These are phyloP conservation scores for Necrosyrtes monachus DNA, from an alignment of 2,797 vertebrate species.

Conservation along the genomic window DNA sequence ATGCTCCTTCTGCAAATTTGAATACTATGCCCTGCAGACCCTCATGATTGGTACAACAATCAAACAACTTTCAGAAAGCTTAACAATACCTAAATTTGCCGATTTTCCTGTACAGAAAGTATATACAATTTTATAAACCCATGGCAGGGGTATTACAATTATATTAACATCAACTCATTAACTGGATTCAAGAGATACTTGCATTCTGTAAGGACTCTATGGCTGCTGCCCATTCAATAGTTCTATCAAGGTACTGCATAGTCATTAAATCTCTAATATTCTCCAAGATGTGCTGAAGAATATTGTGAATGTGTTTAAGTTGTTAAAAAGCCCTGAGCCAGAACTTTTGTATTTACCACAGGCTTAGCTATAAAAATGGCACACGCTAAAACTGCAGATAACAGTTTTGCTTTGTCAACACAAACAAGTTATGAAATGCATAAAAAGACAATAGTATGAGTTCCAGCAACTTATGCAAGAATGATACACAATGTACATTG, in stretches of 20 bases:
- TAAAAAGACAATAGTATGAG: slow-evolving; percentile 20
- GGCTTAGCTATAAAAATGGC: slow-evolving; percentile 56
- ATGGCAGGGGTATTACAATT: background rate
- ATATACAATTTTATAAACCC: slow-evolving; percentile 24
- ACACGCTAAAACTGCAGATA: background rate
- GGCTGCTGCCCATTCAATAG: slow-evolving; percentile 60
- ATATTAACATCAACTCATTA: background rate
- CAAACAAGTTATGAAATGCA: slow-evolving; percentile 25
- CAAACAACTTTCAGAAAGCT: slow-evolving; percentile 15
- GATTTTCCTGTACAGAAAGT: slow-evolving; percentile 49
- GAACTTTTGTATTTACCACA: slow-evolving; percentile 66
- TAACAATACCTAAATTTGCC: background rate
- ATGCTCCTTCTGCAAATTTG: background rate
- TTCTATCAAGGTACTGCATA: slow-evolving; percentile 73
- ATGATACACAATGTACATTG: background rate
- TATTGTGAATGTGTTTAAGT: slow-evolving; percentile 32
- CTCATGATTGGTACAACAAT: background rate
- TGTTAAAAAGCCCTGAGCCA: slow-evolving; percentile 76
- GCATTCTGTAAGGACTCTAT: slow-evolving; percentile 12
- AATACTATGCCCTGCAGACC: background rate
- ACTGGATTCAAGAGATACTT: background rate
- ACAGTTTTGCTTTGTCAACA: slow-evolving; percentile 48
- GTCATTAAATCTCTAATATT: slow-evolving; percentile 21
- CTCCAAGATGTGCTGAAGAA: slow-evolving; percentile 57
- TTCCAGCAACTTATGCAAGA: background rate